Evolutionary conservation across 2,888 invertebrate species (phyloP).

Genomic region (Lamproptera curius): DNA sequence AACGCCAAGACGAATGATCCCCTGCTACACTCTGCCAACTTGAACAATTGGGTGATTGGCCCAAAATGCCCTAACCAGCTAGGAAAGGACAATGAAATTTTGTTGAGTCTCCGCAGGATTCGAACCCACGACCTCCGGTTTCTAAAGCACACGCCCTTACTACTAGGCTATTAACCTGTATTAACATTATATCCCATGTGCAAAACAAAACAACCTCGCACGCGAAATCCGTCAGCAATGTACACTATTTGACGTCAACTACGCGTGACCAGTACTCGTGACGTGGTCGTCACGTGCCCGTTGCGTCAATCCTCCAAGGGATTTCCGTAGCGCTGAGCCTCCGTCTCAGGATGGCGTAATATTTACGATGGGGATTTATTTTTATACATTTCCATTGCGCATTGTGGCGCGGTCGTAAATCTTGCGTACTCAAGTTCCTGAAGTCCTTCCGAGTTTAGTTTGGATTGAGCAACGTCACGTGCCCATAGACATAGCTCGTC

Average conservation of each 20-base stretch:
- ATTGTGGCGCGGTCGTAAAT: neutral
- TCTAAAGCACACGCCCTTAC: too few relatives aligned
- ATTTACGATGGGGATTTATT: neutral
- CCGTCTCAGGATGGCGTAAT: neutral
- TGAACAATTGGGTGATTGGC: too few relatives aligned
- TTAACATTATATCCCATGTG: too few relatives aligned
- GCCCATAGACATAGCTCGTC: neutral
- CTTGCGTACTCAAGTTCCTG: neutral
- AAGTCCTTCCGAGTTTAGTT: neutral
- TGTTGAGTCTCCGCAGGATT: too few relatives aligned
- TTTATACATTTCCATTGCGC: neutral
- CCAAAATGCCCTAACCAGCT: too few relatives aligned
- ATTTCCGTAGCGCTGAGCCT: neutral
- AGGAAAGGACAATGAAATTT: too few relatives aligned
- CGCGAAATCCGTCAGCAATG: conserved; percentile 7
- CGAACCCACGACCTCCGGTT: too few relatives aligned
- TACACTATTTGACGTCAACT: conserved; percentile 13
- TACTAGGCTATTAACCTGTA: too few relatives aligned
- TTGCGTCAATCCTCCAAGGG: neutral
- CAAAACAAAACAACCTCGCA: too few relatives aligned
- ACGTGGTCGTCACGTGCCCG: conserved; percentile 1
- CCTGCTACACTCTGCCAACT: too few relatives aligned
- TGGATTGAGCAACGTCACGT: neutral
- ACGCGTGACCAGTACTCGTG: conserved; percentile 8
- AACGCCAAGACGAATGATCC: too few relatives aligned